These are phyloP conservation scores for Mus caroli DNA, from an alignment of 2,797 vertebrate species.

Conservation along the genomic window DNA sequence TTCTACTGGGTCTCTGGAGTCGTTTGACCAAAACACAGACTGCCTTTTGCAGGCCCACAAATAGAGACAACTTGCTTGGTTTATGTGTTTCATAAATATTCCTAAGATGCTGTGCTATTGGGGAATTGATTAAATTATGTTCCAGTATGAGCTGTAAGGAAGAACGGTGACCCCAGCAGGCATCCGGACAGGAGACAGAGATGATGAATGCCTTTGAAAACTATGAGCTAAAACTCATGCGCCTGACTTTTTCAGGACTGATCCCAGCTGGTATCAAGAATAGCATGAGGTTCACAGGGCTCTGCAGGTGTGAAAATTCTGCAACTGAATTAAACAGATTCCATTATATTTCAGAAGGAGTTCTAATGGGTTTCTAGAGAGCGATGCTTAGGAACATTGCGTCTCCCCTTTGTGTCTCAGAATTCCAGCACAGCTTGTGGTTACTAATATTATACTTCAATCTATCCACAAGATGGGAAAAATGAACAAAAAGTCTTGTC, in stretches of 20 bases:
- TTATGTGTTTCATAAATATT: conserved; percentile 19
- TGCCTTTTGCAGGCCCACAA: too few species aligned
- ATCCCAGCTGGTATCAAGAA: conserved; percentile 77
- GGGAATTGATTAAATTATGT: conserved; percentile 63
- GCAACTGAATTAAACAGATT: conserved; percentile 72
- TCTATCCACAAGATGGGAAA: conserved; percentile 58
- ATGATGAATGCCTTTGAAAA: conserved; percentile 70
- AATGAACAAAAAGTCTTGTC: conserved; percentile 45
- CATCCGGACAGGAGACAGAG: neutral
- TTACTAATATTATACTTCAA: conserved; percentile 66
- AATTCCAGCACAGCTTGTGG: conserved; percentile 35
- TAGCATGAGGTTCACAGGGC: conserved; percentile 72
- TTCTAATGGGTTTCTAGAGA: conserved; percentile 70
- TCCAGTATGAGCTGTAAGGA: neutral
- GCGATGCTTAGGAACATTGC: conserved; percentile 68
- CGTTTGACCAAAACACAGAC: too few species aligned
- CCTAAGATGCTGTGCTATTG: neutral
- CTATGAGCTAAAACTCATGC: conserved; percentile 31
- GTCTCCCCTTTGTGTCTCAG: conserved; percentile 61
- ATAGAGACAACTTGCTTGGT: neutral
- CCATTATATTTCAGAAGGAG: conserved; percentile 73
- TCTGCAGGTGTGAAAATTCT: conserved; percentile 77
- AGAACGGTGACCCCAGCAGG: conserved; percentile 9
- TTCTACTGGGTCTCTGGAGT: too few species aligned
- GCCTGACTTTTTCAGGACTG: conserved; percentile 72